Conservation (phyloP, 2,113 vertebrate genomes). For the Donacobius atricapilla region DNA sequence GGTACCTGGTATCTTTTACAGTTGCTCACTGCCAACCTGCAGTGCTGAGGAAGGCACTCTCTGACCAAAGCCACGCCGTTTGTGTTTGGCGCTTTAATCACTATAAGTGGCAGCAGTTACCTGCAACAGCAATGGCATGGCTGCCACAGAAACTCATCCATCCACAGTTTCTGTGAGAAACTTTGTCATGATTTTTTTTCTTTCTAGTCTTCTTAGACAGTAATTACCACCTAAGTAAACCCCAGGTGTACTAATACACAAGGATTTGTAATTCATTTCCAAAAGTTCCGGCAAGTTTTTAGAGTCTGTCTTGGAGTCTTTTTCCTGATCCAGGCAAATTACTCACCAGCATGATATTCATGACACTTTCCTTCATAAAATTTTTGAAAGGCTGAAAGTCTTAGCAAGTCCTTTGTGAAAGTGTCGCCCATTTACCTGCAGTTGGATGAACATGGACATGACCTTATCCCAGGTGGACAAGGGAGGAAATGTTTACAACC, state of each 20-base stretch:
- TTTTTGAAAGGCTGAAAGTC: background rate
- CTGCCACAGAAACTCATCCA: background rate
- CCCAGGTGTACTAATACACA: background rate
- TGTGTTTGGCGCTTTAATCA: background rate
- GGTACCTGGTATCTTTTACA: background rate
- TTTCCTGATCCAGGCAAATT: background rate
- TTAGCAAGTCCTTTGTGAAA: background rate
- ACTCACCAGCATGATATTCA: background rate
- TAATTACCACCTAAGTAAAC: background rate
- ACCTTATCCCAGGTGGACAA: background rate
- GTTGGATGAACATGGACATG: background rate
- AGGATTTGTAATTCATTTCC: background rate
- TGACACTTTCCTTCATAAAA: background rate
- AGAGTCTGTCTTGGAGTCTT: background rate
- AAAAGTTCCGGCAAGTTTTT: background rate
- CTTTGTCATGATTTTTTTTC: background rate
- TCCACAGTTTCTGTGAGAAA: background rate
- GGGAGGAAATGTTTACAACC: background rate
- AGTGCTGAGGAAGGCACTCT: background rate
- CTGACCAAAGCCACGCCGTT: background rate
- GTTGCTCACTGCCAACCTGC: background rate
- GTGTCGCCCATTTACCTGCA: background rate
- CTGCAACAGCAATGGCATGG: background rate
- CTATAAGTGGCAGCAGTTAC: background rate
- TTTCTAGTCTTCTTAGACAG: background rate